These are phyloP conservation scores for Naja naja DNA, from an alignment of 2,113 vertebrate species.

Conservation along the genomic window DNA sequence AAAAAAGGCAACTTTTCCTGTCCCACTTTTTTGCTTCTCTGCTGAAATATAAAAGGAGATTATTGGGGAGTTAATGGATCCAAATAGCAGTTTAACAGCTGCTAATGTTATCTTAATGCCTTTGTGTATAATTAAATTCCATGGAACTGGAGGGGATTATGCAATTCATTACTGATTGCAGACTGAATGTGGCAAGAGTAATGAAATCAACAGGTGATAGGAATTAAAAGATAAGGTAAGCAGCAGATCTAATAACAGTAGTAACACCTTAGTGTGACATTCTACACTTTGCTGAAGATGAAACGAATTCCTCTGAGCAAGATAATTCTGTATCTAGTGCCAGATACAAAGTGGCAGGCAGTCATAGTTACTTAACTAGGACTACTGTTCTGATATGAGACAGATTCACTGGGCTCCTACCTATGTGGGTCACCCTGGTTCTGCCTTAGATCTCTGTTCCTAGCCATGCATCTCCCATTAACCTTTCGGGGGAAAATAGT, in stretches of 20 bases:
- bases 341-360: background rate
- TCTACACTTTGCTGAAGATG: background rate
- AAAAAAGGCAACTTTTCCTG: background rate
- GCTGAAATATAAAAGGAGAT: constrained; percentile 3
- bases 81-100: constrained; percentile 5
- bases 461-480: no score
- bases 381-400: background rate
- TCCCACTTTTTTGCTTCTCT: background rate
- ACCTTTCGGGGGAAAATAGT: background rate
- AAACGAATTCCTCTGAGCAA: background rate
- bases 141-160: background rate
- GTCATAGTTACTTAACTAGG: background rate
- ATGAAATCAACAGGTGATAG: background rate
- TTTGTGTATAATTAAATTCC: background rate
- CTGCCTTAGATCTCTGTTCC: background rate
- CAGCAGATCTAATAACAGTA: background rate
- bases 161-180: background rate
- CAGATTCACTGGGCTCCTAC: background rate
- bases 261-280: background rate
- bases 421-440: background rate
- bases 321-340: background rate
- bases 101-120: constrained; percentile 9
- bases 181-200: background rate
- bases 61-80: constrained; percentile 3
- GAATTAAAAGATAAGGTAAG: background rate